Conservation (phyloP, 1,140 invertebrate species). For the Trichomalopsis sarcophagae region DNA sequence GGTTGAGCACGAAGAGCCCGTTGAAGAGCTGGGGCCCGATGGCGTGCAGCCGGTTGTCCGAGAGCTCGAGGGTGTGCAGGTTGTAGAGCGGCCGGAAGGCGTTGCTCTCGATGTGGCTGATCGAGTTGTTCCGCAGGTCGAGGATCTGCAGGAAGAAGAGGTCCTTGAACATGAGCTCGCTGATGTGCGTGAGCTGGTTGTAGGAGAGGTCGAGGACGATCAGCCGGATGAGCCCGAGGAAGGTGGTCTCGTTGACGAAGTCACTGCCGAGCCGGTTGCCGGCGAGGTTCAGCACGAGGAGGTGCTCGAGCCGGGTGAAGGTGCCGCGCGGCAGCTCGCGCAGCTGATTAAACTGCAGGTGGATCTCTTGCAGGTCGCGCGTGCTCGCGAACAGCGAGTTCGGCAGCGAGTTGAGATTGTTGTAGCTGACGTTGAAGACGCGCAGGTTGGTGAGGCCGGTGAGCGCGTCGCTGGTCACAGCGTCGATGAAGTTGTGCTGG, state of each 20-base stretch:
- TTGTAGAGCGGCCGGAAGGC: slow-evolving; percentile 91
- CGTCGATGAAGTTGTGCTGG: slow-evolving; percentile 88
- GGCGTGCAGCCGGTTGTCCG: slow-evolving; percentile 88
- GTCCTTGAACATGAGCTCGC: slow-evolving; percentile 90
- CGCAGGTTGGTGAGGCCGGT: slow-evolving; percentile 84
- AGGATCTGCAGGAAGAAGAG: slow-evolving; percentile 91
- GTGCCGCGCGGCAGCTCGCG: slow-evolving; percentile 86
- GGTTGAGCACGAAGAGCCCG: slow-evolving; percentile 88
- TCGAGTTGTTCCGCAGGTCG: slow-evolving; percentile 90
- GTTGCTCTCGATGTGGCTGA: slow-evolving; percentile 90
- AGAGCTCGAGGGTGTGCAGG: slow-evolving; percentile 89
- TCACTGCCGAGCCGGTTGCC: slow-evolving; percentile 90
- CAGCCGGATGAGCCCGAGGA: slow-evolving; percentile 87
- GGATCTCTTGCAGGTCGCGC: slow-evolving; percentile 87
- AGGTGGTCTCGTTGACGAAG: slow-evolving; percentile 88
- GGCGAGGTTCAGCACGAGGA: slow-evolving; percentile 90
- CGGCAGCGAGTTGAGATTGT: slow-evolving; percentile 85
- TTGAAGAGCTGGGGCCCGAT: slow-evolving; percentile 89
- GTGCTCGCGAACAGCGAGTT: slow-evolving; percentile 86
- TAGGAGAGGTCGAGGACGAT: slow-evolving; percentile 90
- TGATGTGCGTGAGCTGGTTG: slow-evolving; percentile 87
- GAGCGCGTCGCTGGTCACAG: slow-evolving; percentile 86
- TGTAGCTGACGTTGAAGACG: slow-evolving; percentile 89
- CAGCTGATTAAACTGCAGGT: slow-evolving; percentile 87
- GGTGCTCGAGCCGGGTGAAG: slow-evolving; percentile 87